Evolutionary conservation across 2,888 invertebrate species (phyloP), one percentile per base, ranked within the genome.

Genomic region (Stratiomys singularior): DNA sequence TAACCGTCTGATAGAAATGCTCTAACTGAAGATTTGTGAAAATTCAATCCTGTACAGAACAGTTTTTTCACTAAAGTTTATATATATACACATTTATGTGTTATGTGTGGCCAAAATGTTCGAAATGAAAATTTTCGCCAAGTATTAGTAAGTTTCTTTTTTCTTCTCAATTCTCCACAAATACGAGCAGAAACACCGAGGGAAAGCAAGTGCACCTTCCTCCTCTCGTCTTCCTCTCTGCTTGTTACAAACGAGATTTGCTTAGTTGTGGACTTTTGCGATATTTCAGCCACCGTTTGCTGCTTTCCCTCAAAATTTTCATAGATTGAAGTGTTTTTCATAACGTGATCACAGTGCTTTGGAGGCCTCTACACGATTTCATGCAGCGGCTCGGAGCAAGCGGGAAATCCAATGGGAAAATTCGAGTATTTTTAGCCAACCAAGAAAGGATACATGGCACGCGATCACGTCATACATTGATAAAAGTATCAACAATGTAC

Each of bases 361-460:
- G n/a, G n/a, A n/a, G n/a, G n/a, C n/a, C n/a, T n/a, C n/a, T n/a
- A n/a, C n/a, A n/a, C n/a, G n/a, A n/a, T n/a, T n/a, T n/a, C n/a
- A n/a, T n/a, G n/a, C n/a, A n/a, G n/a, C 64, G 64, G 21, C 67
- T 18, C 37, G 44, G 15, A n/a, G n/a, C n/a, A n/a, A n/a, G n/a
- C n/a, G n/a, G 37, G 37, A 37, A 37, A 9, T 3, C 37, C 37
- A 47, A 25, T 3, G 27, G 9, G 28, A 25, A 69, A 72, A 18
- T 60, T 23, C 47, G 52, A 7, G 23, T 79, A 79, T 79, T 78
- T 79, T 79, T 87, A 81, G 82, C 30, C 79, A 88, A 85, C 90
- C 90, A 90, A 90, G 90, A 90, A 90, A 90, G 90, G 90, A 88
- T 74, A 74, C 89, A 88, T 86, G 88, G 86, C 80, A 81, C 80